Evolutionary conservation across 2,113 vertebrate genomes (phyloP).

Genomic region (Bos indicus): DNA sequence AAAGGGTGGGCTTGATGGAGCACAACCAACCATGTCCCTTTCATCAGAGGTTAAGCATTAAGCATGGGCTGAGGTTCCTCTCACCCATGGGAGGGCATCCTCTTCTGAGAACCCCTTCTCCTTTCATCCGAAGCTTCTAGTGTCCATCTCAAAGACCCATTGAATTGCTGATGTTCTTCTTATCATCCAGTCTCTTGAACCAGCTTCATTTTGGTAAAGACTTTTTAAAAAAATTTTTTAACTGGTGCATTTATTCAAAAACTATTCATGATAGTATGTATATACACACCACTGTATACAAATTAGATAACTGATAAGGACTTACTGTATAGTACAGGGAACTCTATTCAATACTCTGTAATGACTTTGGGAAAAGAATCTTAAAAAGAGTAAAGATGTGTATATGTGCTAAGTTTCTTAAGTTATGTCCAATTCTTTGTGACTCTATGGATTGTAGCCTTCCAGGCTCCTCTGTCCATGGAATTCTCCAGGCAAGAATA

Average conservation of each 20-base stretch:
- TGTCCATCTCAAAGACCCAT: background rate
- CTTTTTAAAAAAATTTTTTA: background rate
- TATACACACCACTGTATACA: background rate
- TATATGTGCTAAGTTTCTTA: background rate
- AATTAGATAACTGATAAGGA: background rate
- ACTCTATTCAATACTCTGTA: background rate
- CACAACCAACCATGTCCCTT: background rate
- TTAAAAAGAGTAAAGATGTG: background rate
- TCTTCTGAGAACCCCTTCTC: background rate
- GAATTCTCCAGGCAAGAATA: background rate
- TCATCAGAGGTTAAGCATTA: background rate
- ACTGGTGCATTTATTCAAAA: background rate
- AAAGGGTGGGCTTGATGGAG: conserved; percentile 40
- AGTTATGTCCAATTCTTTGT: background rate
- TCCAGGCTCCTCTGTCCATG: background rate
- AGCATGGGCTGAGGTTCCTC: background rate
- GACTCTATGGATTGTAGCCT: background rate
- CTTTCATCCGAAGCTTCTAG: background rate
- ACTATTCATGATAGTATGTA: background rate
- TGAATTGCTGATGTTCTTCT: background rate
- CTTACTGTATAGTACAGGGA: background rate
- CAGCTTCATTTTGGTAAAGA: background rate
- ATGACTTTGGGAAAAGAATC: background rate
- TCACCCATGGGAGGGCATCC: background rate
- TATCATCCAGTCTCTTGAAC: background rate